phyloP scores from a whole-genome alignment of 2,113 vertebrate genomes.

The Ramphastos sulfuratus region DNA sequence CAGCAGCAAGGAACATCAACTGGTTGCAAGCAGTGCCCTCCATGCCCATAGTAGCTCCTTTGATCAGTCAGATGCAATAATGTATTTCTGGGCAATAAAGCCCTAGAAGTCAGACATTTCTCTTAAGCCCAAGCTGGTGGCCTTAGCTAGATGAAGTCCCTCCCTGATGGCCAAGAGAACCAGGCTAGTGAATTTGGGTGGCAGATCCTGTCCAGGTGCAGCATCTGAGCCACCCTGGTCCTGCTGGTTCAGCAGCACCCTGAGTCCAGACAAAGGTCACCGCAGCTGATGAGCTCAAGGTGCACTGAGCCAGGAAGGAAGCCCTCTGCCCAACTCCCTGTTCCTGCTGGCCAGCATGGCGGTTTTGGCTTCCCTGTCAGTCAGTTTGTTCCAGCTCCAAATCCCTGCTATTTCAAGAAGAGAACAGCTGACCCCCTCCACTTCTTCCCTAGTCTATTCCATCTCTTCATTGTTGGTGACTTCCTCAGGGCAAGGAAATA shows the following conservation, averaged over 20 bases:
- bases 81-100: not conserved
- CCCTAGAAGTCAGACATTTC: not conserved
- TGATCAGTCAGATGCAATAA: not conserved
- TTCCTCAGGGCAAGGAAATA: conserved; percentile 55
- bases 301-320: not conserved
- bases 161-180: not conserved
- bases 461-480: not conserved
- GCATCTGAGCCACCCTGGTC: not conserved
- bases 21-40: not conserved
- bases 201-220: not conserved
- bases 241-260: not conserved
- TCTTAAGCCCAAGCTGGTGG: not conserved
- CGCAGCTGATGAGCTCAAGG: accelerated
- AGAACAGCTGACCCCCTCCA: not conserved
- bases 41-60: not conserved
- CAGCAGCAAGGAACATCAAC: not conserved
- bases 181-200: not conserved
- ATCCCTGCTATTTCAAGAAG: not conserved
- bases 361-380: not conserved
- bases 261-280: not conserved
- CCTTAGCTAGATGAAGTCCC: not conserved
- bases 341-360: not conserved
- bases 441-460: not conserved
- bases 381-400: not conserved
- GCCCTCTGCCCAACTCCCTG: accelerated